Evolutionary conservation across 53 echinoderm and acorn worm genomes (phyloP).

Genomic region (Holothuria scabra): DNA sequence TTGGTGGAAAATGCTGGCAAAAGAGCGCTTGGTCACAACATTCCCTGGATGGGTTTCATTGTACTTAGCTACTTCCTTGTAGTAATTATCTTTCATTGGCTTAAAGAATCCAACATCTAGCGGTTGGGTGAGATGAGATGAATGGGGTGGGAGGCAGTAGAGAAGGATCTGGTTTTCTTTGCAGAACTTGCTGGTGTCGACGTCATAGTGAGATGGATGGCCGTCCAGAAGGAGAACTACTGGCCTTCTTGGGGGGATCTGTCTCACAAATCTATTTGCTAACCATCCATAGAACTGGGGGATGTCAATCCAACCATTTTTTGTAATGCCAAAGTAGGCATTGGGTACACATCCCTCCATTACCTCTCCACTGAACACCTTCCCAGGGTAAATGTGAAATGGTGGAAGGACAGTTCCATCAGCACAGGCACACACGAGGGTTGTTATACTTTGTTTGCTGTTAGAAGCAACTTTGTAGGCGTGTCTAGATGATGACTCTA

Average conservation of each 20-base stretch:
- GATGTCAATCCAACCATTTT: constrained; percentile 24
- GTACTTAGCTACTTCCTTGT: too few species aligned
- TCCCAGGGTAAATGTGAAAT: neutral
- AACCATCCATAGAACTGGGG: constrained; percentile 24
- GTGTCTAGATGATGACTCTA: neutral
- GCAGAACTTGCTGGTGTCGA: constrained; percentile 11
- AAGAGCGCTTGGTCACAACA: too few species aligned
- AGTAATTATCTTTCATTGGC: too few species aligned
- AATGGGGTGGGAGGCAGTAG: constrained; percentile 13
- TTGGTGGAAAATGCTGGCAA: too few species aligned
- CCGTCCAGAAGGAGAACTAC: constrained; percentile 8
- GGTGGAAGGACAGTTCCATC: constrained; percentile 19
- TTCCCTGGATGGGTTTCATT: too few species aligned
- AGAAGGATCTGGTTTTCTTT: constrained; percentile 23
- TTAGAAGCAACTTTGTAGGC: neutral
- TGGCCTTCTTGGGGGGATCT: neutral
- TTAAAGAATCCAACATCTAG: too few species aligned
- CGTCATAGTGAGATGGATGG: constrained; percentile 16
- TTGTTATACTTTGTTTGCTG: neutral
- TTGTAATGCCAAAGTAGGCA: constrained; percentile 22
- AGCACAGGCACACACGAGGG: constrained; percentile 5
- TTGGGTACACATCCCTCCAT: neutral
- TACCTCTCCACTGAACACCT: neutral
- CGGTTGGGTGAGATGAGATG: neutral
- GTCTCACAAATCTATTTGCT: neutral